phyloP scores from a whole-genome alignment of 2,113 vertebrate species.

The Anser cygnoides region DNA sequence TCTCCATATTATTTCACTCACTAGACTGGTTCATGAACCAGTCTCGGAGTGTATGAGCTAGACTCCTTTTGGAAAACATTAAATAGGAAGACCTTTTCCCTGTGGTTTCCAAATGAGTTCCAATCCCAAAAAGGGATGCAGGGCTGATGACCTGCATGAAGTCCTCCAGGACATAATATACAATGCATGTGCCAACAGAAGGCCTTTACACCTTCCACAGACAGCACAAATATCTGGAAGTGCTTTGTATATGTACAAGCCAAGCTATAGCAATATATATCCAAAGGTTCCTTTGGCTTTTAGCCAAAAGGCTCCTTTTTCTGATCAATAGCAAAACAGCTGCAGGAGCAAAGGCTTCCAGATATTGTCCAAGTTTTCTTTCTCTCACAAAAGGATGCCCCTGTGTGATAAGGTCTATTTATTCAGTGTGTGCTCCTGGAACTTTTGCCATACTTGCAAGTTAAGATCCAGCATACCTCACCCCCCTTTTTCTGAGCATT shows the following conservation, averaged over 20 bases:
- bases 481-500: not conserved
- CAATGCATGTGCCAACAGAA: accelerated
- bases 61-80: not conserved
- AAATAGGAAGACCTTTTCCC: not conserved
- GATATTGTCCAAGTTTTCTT: not conserved
- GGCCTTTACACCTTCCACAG: not conserved
- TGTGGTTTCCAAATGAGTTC: not conserved
- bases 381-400: not conserved
- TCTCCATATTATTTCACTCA: not conserved
- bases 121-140: not conserved
- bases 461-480: not conserved
- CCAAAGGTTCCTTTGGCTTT: not conserved
- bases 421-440: not conserved
- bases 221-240: not conserved
- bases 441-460: not conserved
- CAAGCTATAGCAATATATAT: not conserved
- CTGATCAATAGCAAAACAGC: not conserved
- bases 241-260: not conserved
- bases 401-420: not conserved
- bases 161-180: not conserved
- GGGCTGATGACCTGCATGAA: not conserved
- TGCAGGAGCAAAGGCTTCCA: not conserved
- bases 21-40: not conserved
- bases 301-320: not conserved
- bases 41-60: not conserved